Percentiles rank a stretch among this genome's conserved stretches.
These are phyloP conservation scores for Lithosia quadra DNA, from an alignment of 2,888 invertebrate species.

Conservation along the genomic window DNA sequence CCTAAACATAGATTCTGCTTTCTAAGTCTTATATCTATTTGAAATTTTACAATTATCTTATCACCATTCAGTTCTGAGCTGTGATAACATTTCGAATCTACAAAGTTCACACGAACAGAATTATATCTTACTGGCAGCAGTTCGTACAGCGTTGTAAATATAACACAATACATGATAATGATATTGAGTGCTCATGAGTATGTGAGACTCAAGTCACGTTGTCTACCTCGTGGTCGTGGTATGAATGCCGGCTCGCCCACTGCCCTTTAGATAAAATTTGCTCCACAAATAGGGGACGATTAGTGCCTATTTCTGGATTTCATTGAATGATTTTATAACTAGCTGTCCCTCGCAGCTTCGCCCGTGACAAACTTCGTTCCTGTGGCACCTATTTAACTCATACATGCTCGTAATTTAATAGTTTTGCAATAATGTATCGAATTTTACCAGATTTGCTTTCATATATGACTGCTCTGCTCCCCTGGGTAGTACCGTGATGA, in stretches of 20 bases:
- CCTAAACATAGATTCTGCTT: no score
- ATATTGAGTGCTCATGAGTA: background rate
- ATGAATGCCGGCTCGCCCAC: constrained; percentile 1
- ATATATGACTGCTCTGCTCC: no score
- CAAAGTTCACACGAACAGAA: constrained; percentile 1
- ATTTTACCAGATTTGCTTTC: no score
- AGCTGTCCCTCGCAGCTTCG: no score
- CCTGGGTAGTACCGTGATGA: no score
- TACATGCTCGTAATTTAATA: no score
- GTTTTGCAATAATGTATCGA: no score
- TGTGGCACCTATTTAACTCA: no score
- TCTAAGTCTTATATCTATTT: no score
- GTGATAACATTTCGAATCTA: background rate
- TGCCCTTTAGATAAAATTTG: constrained; percentile 2
- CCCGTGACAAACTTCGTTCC: no score
- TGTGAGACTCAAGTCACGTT: background rate
- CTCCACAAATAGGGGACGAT: background rate
- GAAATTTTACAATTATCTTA: no score
- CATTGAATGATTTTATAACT: background rate
- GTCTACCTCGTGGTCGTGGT: background rate
- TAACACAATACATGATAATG: background rate
- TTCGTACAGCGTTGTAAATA: background rate
- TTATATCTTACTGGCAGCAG: background rate
- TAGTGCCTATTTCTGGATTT: background rate
- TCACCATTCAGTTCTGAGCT: background rate